Evolutionary conservation across 2,797 vertebrate genomes (phyloP).

Genomic region (Valencia hispanica): DNA sequence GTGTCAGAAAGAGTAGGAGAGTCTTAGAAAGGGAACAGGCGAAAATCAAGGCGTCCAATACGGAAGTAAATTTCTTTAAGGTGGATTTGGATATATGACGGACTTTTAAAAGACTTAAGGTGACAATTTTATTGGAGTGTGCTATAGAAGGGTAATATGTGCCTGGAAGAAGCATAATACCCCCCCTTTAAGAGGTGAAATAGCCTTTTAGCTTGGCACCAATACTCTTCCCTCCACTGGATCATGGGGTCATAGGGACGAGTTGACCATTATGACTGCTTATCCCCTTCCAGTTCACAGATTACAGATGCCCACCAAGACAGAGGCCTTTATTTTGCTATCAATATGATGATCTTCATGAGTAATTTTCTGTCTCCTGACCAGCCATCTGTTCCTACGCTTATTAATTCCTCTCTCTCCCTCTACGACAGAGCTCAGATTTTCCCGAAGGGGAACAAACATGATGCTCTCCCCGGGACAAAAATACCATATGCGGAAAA

Average conservation of each 20-base stretch:
- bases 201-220: neutral
- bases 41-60: no score
- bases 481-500: constrained; percentile 33
- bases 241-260: constrained; percentile 34
- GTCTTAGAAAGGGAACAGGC: no score
- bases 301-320: constrained; percentile 68
- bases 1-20: no score
- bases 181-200: neutral
- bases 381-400: constrained; percentile 49
- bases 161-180: no score
- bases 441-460: constrained; percentile 39
- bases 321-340: constrained; percentile 54
- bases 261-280: constrained; percentile 33
- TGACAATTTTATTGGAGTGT: no score
- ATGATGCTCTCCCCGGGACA: constrained; percentile 18
- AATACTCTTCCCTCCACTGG: constrained; percentile 37
- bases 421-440: constrained; percentile 43
- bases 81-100: no score
- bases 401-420: constrained; percentile 40
- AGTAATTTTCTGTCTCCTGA: constrained; percentile 30
- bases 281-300: constrained; percentile 41
- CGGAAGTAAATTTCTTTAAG: no score
- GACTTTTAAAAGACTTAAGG: no score
- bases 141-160: no score
- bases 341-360: constrained; percentile 46